Evolutionary conservation across 1,140 invertebrate genomes (phyloP).

Genomic region (Cepaea nemoralis): DNA sequence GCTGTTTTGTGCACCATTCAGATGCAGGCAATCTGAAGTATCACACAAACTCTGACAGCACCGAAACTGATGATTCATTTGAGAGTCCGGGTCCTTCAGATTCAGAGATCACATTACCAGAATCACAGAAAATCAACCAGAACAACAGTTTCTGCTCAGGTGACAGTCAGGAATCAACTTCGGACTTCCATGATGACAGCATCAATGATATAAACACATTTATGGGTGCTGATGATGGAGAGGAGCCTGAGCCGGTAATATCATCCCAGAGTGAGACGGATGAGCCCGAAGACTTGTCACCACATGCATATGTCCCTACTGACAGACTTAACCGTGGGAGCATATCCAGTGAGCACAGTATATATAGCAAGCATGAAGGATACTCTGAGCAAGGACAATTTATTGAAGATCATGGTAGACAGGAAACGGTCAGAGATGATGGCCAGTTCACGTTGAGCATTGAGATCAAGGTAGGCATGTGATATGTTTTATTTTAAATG

Average conservation of each 20-base stretch:
- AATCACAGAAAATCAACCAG: neutral
- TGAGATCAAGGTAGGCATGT: constrained; percentile 60
- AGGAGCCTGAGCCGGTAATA: neutral
- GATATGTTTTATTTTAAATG: neutral
- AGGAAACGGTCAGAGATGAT: neutral
- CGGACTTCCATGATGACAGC: neutral
- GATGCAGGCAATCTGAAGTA: neutral
- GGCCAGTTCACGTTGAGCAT: constrained; percentile 56
- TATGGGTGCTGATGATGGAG: neutral
- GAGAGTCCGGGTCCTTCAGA: neutral
- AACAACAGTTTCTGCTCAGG: neutral
- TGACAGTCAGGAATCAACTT: constrained; percentile 9
- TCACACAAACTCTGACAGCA: neutral
- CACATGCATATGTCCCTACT: neutral
- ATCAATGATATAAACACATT: neutral
- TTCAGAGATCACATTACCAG: neutral
- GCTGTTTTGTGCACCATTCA: constrained; percentile 53
- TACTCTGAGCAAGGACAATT: neutral
- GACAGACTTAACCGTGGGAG: neutral
- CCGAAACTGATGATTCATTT: neutral
- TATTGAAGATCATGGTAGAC: neutral
- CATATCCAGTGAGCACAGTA: neutral
- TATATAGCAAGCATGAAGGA: neutral
- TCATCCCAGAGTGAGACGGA: neutral
- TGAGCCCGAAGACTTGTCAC: neutral